Evolutionary conservation across 1,140 invertebrate genomes (phyloP).

Genomic region (Drosophila mayri): DNA sequence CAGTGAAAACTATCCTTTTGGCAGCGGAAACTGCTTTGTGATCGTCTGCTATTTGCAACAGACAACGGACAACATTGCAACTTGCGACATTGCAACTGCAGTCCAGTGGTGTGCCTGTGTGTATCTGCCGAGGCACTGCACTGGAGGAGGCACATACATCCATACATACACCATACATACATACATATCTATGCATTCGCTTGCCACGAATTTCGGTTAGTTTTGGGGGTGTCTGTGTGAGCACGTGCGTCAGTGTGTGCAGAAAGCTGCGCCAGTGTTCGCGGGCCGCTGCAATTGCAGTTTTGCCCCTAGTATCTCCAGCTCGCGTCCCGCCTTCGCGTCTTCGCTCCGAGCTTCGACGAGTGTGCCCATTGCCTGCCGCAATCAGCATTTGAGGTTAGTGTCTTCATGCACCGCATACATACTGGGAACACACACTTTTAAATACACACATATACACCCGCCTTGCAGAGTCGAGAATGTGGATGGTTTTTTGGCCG

Average conservation of each 20-base stretch:
- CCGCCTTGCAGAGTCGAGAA: conserved; percentile 6
- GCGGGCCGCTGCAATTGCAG: conserved; percentile 65
- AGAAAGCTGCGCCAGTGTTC: conserved; percentile 47
- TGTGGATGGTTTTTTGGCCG: conserved; percentile 5
- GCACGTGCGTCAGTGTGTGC: conserved; percentile 66
- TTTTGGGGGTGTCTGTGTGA: conserved; percentile 64
- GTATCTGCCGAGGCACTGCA: conserved; percentile 39
- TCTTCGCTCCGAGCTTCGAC: conserved; percentile 23
- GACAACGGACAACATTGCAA: conserved; percentile 9
- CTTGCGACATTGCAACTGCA: conserved; percentile 54
- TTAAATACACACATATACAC: conserved; percentile 1
- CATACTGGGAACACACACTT: conserved; percentile 24
- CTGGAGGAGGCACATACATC: conserved; percentile 1
- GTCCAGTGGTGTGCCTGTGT: conserved; percentile 34
- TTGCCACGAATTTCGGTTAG: conserved; percentile 54
- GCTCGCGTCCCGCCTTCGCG: conserved; percentile 9
- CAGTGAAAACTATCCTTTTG: conserved; percentile 17
- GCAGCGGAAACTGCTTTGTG: conserved; percentile 36
- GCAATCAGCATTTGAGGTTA: conserved; percentile 81
- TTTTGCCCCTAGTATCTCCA: conserved; percentile 34
- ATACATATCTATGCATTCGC: conserved; percentile 41
- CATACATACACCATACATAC: background rate
- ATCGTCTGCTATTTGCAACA: conserved; percentile 50
- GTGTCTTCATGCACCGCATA: conserved; percentile 53
- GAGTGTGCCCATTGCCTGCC: conserved; percentile 45